Base-by-base conservation (phyloP, 2,888 invertebrate species). In the Pterobdella sp. region DNA sequence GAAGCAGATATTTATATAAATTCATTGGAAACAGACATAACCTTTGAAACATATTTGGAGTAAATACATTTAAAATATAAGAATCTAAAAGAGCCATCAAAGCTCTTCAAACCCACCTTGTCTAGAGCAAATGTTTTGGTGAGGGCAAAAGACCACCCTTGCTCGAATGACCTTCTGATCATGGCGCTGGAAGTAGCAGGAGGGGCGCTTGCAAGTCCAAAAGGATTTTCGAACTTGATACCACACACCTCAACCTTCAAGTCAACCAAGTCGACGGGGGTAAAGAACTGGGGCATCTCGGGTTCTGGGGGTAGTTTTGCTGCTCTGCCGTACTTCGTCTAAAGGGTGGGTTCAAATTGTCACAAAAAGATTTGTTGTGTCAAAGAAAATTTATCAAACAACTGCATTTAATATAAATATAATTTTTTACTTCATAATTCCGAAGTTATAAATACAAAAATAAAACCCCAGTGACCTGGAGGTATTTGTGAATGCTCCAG, bases 111-210 rank as follows among this genome's bases (percentile, higher is more conserved):
- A n/a, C n/a, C n/a, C 84, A 92, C 93, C 88, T 98, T 97, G 82
- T 95, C 92, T 26, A 98, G 86, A 1, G 90, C 88, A 82, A 93
- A 98, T 0, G 97, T 98, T 86, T 98, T 98, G 0, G 97, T 98
- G 0, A 98, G 91, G n/a, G 90, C 92, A 82, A 93, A 98, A 0
- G 90, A 92, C 98, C 98, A 98, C 0, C 97, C 97, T 78, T 93
- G 92, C 82, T 94, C 89, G 82, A 97, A 98, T 26, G 92, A 91
- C 76, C 97, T 86, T 2, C 97, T 86, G 68, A 97, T 94, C 96
- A 98, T 98, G 0, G 94, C 89, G 1, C 92, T 88, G 74, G 90
- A 90, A 0, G 97, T 98, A 4, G 94, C 92, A 1, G 97, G 97
- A 0, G 96, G 94, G 0, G 98, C 97, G 72, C 94, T 95, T 1